Percentiles rank a stretch among this genome's conserved stretches.
These are phyloP conservation scores for Recurvirostra avosetta DNA, from an alignment of 2,113 vertebrate species.

Conservation along the genomic window DNA sequence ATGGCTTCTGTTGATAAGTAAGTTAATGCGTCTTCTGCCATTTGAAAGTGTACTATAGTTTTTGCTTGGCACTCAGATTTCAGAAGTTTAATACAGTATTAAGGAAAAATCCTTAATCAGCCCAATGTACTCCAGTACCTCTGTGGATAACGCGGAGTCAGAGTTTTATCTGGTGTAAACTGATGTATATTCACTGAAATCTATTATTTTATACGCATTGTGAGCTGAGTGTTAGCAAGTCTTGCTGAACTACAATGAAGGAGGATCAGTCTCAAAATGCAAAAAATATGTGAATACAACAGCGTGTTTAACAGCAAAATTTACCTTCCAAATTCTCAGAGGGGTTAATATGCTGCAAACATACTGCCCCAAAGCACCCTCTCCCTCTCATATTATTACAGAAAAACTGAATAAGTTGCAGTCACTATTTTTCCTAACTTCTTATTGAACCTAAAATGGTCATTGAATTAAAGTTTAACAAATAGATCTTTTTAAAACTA, in stretches of 20 bases:
- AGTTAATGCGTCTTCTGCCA: neutral
- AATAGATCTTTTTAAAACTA: conserved; percentile 68
- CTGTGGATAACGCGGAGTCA: neutral
- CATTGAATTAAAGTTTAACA: conserved; percentile 65
- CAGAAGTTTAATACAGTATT: neutral
- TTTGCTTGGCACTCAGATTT: neutral
- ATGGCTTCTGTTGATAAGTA: neutral
- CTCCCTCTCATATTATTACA: neutral
- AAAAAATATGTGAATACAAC: neutral
- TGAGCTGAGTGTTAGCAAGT: neutral
- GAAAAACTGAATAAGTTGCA: conserved; percentile 20
- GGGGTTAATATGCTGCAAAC: neutral
- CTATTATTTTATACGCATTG: neutral
- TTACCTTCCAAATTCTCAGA: neutral
- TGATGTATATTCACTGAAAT: neutral
- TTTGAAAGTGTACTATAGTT: neutral
- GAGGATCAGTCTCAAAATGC: neutral
- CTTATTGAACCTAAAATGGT: conserved; percentile 33
- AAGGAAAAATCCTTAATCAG: neutral
- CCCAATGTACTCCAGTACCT: neutral
- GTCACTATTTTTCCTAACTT: conserved; percentile 37
- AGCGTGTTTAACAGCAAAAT: neutral
- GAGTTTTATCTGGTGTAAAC: neutral
- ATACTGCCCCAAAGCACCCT: neutral
- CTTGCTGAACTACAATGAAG: neutral